Evolutionary conservation across 1,140 invertebrate species (phyloP).

Genomic region (Drosophila parvula): DNA sequence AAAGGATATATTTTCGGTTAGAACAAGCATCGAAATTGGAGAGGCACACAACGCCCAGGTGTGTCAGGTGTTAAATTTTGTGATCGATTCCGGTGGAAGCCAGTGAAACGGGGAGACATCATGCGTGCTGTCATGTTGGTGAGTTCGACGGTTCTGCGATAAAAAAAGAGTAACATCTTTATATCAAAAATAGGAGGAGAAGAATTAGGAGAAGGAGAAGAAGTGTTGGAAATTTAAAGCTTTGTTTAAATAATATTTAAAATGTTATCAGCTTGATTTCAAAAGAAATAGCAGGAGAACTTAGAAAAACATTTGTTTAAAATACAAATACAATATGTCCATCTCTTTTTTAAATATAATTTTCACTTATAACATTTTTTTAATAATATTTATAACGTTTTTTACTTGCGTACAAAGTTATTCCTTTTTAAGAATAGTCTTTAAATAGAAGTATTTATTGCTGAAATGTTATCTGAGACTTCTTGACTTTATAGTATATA

Average conservation of each 20-base stretch:
- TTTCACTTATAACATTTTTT: no score
- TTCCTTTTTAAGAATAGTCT: background rate
- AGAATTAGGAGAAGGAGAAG: no score
- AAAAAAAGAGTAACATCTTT: background rate
- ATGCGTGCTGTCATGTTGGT: constrained; percentile 62
- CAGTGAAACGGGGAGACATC: constrained; percentile 27
- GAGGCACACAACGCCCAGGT: constrained; percentile 39
- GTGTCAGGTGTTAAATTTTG: constrained; percentile 43
- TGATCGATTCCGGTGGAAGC: constrained; percentile 35
- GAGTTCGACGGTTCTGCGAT: constrained; percentile 20
- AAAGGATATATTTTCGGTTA: constrained; percentile 30
- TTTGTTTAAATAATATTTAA: background rate
- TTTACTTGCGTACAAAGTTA: no score
- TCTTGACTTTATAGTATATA: background rate
- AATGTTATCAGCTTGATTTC: background rate
- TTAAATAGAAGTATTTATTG: background rate
- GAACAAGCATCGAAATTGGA: background rate
- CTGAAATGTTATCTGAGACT: background rate
- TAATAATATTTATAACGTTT: no score
- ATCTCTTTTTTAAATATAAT: no score
- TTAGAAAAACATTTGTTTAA: no score
- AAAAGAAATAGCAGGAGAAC: background rate
- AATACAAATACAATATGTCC: no score
- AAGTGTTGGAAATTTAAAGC: background rate
- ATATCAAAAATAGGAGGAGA: background rate